Percentiles rank a stretch among this genome's conserved stretches.
Evolutionary conservation across 2,113 vertebrate genomes (phyloP).

Genomic region (Ia io): DNA sequence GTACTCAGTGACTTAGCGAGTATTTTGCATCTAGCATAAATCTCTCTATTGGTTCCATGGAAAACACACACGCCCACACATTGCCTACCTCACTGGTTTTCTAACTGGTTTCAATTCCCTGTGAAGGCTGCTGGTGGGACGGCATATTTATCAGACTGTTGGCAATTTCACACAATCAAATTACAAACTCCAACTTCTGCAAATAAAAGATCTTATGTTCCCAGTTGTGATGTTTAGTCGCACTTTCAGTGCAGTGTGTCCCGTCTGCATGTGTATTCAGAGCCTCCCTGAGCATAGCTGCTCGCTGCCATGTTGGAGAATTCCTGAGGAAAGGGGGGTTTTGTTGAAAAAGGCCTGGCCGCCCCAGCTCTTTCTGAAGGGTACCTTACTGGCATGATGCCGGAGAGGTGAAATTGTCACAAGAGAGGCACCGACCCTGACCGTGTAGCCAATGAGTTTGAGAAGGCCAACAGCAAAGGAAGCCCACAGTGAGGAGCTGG

Average conservation of each 20-base stretch:
- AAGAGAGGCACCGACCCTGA: not conserved
- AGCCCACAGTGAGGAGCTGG: not conserved
- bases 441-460: not conserved
- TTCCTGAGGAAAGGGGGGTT: not conserved
- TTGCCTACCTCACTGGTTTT: slow-evolving; percentile 48
- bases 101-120: slow-evolving; percentile 44
- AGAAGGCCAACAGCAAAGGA: not conserved
- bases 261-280: not conserved
- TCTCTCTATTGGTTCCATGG: slow-evolving; percentile 6
- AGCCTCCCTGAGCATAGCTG: slow-evolving; percentile 41
- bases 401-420: not conserved
- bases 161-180: slow-evolving; percentile 61
- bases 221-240: slow-evolving; percentile 56
- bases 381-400: not conserved
- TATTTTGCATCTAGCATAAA: slow-evolving; percentile 18
- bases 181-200: slow-evolving; percentile 45
- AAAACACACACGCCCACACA: not conserved
- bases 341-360: not conserved
- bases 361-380: not conserved
- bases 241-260: slow-evolving; percentile 43
- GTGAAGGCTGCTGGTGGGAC: slow-evolving; percentile 51
- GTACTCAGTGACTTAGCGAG: not conserved
- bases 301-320: not conserved
- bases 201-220: slow-evolving; percentile 68
- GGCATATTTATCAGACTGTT: slow-evolving; percentile 2